Conservation (phyloP, 2,888 invertebrate species). For the Ferdinandea cuprea region DNA sequence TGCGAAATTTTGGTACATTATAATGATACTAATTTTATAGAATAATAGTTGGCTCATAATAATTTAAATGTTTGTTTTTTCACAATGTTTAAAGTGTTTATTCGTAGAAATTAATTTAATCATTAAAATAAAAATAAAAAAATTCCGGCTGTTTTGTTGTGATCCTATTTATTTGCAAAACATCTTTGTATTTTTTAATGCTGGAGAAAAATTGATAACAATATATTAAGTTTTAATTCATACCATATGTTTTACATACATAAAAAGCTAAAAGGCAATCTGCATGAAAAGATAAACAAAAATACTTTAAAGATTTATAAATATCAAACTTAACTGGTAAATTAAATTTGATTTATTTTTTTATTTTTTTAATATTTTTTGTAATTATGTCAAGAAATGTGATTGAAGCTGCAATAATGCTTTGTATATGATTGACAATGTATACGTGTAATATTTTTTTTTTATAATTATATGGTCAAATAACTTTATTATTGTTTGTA, state of each 20-base stretch:
- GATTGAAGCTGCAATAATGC: slow-evolving; percentile 43
- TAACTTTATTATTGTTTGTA: slow-evolving; percentile 39
- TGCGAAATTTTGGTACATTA: slow-evolving; percentile 67
- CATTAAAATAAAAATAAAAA: slow-evolving; percentile 15
- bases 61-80: slow-evolving; percentile 37
- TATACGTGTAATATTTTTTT: slow-evolving; percentile 13
- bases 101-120: slow-evolving; percentile 41
- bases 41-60: slow-evolving; percentile 62
- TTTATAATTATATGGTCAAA: slow-evolving; percentile 37
- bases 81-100: slow-evolving; percentile 29
- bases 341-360: slow-evolving; percentile 26
- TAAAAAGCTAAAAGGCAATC: slow-evolving; percentile 73
- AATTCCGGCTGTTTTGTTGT: neutral
- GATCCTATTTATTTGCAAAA: slow-evolving; percentile 32
- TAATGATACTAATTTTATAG: slow-evolving; percentile 63
- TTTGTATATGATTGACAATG: slow-evolving; percentile 34
- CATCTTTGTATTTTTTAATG: slow-evolving; percentile 16
- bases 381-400: slow-evolving; percentile 25
- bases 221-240: slow-evolving; percentile 37
- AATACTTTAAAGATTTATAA: slow-evolving; percentile 24
- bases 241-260: slow-evolving; percentile 63
- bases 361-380: slow-evolving; percentile 33
- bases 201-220: slow-evolving; percentile 50
- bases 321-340: slow-evolving; percentile 25
- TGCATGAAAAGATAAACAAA: slow-evolving; percentile 50